These are phyloP conservation scores for Zapornia atra DNA, from an alignment of 2,113 vertebrate genomes.

Conservation along the genomic window DNA sequence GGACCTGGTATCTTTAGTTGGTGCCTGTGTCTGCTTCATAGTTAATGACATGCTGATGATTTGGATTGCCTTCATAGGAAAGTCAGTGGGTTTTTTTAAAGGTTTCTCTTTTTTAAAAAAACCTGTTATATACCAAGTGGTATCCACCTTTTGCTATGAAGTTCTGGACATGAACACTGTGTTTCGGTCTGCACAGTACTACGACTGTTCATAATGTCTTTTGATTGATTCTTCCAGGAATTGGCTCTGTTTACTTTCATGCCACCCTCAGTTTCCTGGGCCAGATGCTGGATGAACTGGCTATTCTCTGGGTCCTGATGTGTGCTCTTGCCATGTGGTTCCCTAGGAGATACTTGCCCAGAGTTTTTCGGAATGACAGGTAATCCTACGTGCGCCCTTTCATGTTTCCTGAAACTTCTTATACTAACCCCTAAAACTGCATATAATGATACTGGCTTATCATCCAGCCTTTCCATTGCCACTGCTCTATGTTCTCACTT, in stretches of 20 bases:
- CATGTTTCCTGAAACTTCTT: neutral
- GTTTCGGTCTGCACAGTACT: neutral
- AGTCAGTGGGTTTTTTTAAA: neutral
- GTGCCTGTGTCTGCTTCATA: neutral
- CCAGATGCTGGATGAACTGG: conserved; percentile 97
- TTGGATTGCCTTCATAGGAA: neutral
- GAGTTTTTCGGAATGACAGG: conserved; percentile 92
- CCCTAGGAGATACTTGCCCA: conserved; percentile 93
- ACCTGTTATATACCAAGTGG: neutral
- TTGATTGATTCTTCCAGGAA: conserved; percentile 80
- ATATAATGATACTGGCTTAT: neutral
- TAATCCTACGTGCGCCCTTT: conserved; percentile 34
- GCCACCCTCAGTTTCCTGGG: conserved; percentile 97
- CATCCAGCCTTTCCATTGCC: neutral
- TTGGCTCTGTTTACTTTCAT: conserved; percentile 96
- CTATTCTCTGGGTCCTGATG: conserved; percentile 98
- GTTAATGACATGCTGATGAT: neutral
- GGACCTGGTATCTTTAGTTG: neutral
- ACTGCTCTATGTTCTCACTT: neutral
- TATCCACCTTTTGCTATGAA: neutral
- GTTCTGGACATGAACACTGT: neutral
- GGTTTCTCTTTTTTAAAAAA: neutral
- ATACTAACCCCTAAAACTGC: neutral
- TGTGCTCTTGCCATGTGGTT: conserved; percentile 98
- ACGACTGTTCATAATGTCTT: neutral